Base-by-base conservation (phyloP, 2,888 invertebrate genomes). In the Xanthia icteritia region DNA sequence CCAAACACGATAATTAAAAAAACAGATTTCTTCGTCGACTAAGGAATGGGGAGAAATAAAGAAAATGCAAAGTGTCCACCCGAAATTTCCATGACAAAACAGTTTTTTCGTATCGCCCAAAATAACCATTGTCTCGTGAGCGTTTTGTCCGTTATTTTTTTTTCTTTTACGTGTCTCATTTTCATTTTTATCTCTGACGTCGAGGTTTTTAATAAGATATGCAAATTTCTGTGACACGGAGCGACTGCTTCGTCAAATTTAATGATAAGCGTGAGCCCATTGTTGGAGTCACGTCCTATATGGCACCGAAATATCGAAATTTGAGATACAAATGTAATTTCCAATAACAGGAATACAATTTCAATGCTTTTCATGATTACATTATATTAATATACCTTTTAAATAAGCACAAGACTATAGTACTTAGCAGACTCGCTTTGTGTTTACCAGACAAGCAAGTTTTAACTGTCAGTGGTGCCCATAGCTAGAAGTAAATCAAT, bases 1-100 rank as follows among this genome's bases (percentile, higher is more conserved):
- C 95, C 94, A 96, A 96, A 96, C 96, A 96, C 95, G 96, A 95
- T 96, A 96, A 96, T 96, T 96, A 96, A 96, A 94, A 96, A 96
- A 96, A 95, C 96, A 96, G 96, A 96, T 95, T 95, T 92, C 94
- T 93, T 88, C 92, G 90, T 90, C 89, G 90, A 88, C 88, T 88
- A 89, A 92, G 93, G 92, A 92, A 94, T 92, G 92, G 92, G 92
- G 93, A 93, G 93, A 94, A 94, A 95, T 94, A 95, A 95, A 95
- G 95, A 95, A 95, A 96, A 96, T 96, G 95, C 96, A 95, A 95
- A 96, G 95, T 95, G 95, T 95, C 95, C 94, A 93, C 92, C 94
- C 95, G 90, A 93, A 94, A 96, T 96, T 96, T 96, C 95, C 96
- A 96, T 96, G 91, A 96, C 95, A 96, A 96, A 94, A 90, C 95